Base-by-base conservation (phyloP, 2,888 invertebrate species). In the Drosophila buzzatii region DNA sequence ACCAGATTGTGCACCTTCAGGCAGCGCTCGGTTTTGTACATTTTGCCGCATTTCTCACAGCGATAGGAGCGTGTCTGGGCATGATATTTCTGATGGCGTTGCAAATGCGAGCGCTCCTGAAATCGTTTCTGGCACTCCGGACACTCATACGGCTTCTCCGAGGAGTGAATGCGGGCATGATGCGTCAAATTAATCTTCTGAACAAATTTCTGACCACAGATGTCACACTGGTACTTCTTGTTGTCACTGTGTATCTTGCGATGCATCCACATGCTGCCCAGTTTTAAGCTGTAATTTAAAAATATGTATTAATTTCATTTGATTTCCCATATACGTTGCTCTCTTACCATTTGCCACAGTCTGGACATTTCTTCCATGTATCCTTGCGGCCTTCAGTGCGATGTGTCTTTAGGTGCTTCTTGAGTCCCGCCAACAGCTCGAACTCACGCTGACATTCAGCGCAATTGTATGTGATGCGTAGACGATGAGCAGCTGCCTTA, bases 1-100 rank as follows among this genome's bases (percentile, higher is more conserved):
- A 94, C 94, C 77, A 94, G 91, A 73, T 94, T 94, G 79, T 95
- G 95, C 0, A 94, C 94, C 81, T 94, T 94, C 1, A 95, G 92
- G 73, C 94, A 94, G 23, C 94, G 93, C 85, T 94, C 94, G 60
- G 94, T 94, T 92, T 94, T 94, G 70, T 93, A 93, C 91, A 92
- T 93, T 85, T 93, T 93, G 14, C 92, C 92, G 65, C 93, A 93
- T 73, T 93, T 93, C 60, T 92, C 92, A 69, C 93, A 93, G 65
- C 93, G 92, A 79, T 91, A 93, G 20, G 92, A 92, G 56, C 93
- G 91, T 20, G 92, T 91, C 70, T 92, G 91, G 9, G 92, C 91
- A 70, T 93, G 93, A 65, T 93, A 93, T 72, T 93, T 93, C 68
- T 93, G 93, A 78, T 93, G 93, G 1, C 93, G 91, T 73, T 92